Evolutionary conservation across 53 echinoderm and acorn worm species (phyloP).

Genomic region (Zoroaster sp.): DNA sequence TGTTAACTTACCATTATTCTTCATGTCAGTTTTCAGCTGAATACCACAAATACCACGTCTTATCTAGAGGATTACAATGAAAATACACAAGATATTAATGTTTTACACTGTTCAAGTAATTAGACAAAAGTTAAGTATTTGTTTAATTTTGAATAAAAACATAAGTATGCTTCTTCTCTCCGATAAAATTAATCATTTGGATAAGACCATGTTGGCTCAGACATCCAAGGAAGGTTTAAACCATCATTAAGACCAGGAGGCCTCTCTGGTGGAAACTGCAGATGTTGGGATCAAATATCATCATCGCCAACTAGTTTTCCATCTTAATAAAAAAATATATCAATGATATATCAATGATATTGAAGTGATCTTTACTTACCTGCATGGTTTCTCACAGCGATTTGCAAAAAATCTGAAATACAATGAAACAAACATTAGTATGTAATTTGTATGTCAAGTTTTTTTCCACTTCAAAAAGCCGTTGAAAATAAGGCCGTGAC

Average conservation of each 20-base stretch:
- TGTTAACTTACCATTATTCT: no score
- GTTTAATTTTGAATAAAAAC: no score
- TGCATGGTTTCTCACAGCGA: background rate
- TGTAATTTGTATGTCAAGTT: background rate
- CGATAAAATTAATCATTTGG: background rate
- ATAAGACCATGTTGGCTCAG: conserved; percentile 32
- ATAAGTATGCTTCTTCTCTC: background rate
- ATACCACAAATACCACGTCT: background rate
- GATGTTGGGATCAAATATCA: conserved; percentile 52
- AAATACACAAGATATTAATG: background rate
- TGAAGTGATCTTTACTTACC: background rate
- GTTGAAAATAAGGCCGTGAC: no score
- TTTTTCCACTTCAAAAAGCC: no score
- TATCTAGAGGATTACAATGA: background rate
- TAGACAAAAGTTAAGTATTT: no score
- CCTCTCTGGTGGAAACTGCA: conserved; percentile 69
- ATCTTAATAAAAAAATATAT: background rate
- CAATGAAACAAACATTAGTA: background rate
- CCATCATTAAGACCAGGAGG: conserved; percentile 47
- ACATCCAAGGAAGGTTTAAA: conserved; percentile 66
- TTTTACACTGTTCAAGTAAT: no score
- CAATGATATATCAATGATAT: background rate
- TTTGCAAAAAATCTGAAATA: background rate
- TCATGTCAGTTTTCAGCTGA: background rate
- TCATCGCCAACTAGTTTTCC: conserved; percentile 14